phyloP scores from a whole-genome alignment of 2,888 invertebrate species.

The Taphrorychus bicolor region DNA sequence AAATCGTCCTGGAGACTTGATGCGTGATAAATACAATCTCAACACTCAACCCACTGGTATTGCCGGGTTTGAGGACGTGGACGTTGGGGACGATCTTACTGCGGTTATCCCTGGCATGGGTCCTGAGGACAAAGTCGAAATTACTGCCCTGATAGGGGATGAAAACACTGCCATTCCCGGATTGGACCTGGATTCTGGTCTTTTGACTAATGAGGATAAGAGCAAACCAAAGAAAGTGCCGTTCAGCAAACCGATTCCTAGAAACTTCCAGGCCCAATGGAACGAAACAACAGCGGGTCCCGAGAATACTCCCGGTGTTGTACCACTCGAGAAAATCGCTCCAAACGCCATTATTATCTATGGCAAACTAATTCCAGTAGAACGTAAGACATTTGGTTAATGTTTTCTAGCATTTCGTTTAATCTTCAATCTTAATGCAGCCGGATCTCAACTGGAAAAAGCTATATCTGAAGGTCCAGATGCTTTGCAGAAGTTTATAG shows the following conservation, averaged over 20 bases:
- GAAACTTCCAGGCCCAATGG: conserved; percentile 98
- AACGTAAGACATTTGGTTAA: too few species aligned
- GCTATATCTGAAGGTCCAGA: conserved; percentile 81
- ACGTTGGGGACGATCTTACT: conserved; percentile 73
- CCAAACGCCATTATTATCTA: conserved; percentile 84
- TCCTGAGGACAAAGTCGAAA: conserved; percentile 91
- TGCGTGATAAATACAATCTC: conserved; percentile 97
- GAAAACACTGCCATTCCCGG: conserved; percentile 84
- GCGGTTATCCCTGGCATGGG: conserved; percentile 96
- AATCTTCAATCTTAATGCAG: too few species aligned
- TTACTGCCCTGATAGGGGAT: conserved; percentile 79
- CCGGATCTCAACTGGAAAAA: conserved; percentile 77
- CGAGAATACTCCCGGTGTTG: conserved; percentile 80
- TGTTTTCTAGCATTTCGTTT: too few species aligned
- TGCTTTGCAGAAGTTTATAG: conserved; percentile 77
- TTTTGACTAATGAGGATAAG: conserved; percentile 69
- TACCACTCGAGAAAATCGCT: conserved; percentile 77
- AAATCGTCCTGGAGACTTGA: conserved; percentile 96
- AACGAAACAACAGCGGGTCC: conserved; percentile 70
- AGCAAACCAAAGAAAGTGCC: conserved; percentile 84
- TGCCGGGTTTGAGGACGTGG: conserved; percentile 74
- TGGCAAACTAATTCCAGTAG: conserved; percentile 82
- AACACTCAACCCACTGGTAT: conserved; percentile 88
- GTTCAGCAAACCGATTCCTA: conserved; percentile 94
- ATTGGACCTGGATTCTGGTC: conserved; percentile 76